Evolutionary conservation across 2,888 invertebrate genomes (phyloP).

Genomic region (Cremastinae sp.): DNA sequence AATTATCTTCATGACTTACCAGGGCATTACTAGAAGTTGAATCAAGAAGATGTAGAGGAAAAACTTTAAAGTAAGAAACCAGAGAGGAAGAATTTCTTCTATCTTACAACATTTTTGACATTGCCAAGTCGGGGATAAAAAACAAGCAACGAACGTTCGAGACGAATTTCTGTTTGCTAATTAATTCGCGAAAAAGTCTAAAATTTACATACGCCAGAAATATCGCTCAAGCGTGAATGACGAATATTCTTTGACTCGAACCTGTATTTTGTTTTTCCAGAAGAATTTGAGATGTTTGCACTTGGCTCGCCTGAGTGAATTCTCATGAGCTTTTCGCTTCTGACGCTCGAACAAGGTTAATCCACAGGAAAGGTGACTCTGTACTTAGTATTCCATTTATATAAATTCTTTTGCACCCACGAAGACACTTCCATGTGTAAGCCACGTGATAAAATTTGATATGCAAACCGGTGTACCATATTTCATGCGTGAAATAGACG

Average conservation of each 20-base stretch:
- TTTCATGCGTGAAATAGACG: slow-evolving; percentile 72
- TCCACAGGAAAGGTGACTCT: slow-evolving; percentile 38
- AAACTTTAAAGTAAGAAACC: slow-evolving; percentile 33
- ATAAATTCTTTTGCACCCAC: slow-evolving; percentile 11
- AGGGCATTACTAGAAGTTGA: slow-evolving; percentile 66
- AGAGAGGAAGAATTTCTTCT: slow-evolving; percentile 3
- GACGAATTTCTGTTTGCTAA: slow-evolving; percentile 12
- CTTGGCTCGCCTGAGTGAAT: slow-evolving; percentile 37
- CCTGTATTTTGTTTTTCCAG: slow-evolving; percentile 1
- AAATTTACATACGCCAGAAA: slow-evolving; percentile 17
- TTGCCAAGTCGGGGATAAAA: slow-evolving; percentile 22
- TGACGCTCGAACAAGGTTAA: slow-evolving; percentile 17
- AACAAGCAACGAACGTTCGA: slow-evolving; percentile 31
- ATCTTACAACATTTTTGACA: slow-evolving; percentile 46
- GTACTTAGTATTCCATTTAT: slow-evolving; percentile 34
- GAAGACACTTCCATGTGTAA: slow-evolving; percentile 61
- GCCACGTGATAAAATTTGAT: slow-evolving; percentile 70
- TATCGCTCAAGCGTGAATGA: slow-evolving; percentile 42
- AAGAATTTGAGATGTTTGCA: slow-evolving; percentile 21
- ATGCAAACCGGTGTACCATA: slow-evolving; percentile 67
- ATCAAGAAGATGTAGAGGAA: slow-evolving; percentile 21
- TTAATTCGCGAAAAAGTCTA: slow-evolving; percentile 1
- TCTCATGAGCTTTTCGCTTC: slow-evolving; percentile 8
- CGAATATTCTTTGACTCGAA: slow-evolving; percentile 17
- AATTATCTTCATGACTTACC: slow-evolving; percentile 65